These are phyloP conservation scores for Chrysolina oricalcia DNA, from an alignment of 2,888 invertebrate species.

Conservation along the genomic window DNA sequence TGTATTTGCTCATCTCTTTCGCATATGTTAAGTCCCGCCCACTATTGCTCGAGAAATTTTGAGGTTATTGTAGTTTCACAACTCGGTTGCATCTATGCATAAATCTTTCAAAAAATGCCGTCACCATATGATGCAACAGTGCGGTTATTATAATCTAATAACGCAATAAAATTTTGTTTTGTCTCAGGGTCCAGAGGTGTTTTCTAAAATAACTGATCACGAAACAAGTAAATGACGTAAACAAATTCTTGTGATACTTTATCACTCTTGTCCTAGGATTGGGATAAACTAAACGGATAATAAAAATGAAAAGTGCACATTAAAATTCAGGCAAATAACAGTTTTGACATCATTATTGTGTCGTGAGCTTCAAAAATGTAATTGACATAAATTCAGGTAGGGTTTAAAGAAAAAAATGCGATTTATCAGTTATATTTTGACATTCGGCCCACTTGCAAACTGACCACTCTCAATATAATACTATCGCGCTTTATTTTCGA, in stretches of 20 bases:
- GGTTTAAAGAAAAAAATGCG: slow-evolving; percentile 10
- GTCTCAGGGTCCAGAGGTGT: background rate
- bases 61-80: no score
- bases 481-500: slow-evolving; percentile 27
- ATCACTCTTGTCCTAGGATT: background rate
- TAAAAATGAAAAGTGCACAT: background rate
- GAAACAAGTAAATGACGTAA: background rate
- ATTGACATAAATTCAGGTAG: slow-evolving; percentile 1
- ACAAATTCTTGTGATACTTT: background rate
- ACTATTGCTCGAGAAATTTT: no score
- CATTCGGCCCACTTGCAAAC: slow-evolving; percentile 21
- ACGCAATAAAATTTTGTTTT: background rate
- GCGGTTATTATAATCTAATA: background rate
- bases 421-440: slow-evolving; percentile 28
- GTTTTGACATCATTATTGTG: slow-evolving; percentile 6
- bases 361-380: background rate
- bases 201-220: background rate
- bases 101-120: no score
- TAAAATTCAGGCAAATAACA: background rate
- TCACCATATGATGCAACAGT: no score
- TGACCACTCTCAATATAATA: slow-evolving; percentile 31
- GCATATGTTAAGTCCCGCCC: no score
- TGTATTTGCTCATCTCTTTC: no score
- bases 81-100: no score
- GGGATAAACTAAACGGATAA: background rate